phyloP scores from a whole-genome alignment of 2,888 invertebrate species.

The Acanthoscelides obtectus region DNA sequence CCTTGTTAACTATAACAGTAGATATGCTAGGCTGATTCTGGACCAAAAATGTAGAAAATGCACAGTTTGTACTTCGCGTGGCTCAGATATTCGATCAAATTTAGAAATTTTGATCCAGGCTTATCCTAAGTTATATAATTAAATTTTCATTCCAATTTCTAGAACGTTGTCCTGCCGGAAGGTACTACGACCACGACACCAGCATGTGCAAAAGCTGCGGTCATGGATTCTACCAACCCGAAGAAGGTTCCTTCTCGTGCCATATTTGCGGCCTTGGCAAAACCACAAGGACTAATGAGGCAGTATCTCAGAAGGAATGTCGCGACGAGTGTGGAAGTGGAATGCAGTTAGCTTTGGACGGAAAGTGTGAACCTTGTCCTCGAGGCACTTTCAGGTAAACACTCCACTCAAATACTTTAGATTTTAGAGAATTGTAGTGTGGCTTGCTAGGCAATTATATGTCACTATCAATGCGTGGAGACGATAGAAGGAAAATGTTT shows the following conservation, averaged over 20 bases:
- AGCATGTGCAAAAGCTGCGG: conserved; percentile 90
- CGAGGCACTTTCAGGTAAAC: conserved; percentile 52
- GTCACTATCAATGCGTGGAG: too few relatives aligned
- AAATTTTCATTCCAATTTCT: conserved; percentile 12
- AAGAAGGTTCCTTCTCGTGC: conserved; percentile 87
- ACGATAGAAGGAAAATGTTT: too few relatives aligned
- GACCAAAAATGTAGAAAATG: too few relatives aligned
- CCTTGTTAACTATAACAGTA: too few relatives aligned
- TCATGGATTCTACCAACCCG: conserved; percentile 88
- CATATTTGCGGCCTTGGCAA: conserved; percentile 84
- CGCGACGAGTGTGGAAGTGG: conserved; percentile 86
- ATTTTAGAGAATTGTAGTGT: too few relatives aligned
- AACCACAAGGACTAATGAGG: conserved; percentile 87
- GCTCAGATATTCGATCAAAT: too few relatives aligned
- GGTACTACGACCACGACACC: conserved; percentile 85
- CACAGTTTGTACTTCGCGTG: too few relatives aligned
- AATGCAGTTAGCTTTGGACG: conserved; percentile 79
- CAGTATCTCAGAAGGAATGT: conserved; percentile 81
- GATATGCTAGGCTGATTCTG: too few relatives aligned
- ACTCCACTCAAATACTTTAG: too few relatives aligned
- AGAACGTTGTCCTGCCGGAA: conserved; percentile 91
- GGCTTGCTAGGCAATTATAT: too few relatives aligned
- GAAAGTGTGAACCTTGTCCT: conserved; percentile 89
- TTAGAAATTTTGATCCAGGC: too few relatives aligned
- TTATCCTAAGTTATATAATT: too few relatives aligned